Evolutionary conservation across 2,113 vertebrate genomes (phyloP).

Genomic region (Entelurus aequoreus): DNA sequence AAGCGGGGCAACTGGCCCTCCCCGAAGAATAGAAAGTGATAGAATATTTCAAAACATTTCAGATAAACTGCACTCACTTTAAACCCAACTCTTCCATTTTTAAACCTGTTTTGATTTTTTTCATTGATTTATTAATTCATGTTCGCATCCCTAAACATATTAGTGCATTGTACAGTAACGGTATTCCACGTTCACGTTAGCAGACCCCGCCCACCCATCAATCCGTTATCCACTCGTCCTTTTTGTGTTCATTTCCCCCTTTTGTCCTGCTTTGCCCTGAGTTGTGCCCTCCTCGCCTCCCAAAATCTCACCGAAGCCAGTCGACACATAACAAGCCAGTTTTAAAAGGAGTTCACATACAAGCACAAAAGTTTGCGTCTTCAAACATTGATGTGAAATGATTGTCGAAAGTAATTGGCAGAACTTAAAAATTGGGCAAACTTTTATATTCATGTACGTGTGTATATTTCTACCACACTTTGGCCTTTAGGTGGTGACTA

Average conservation of each 20-base stretch:
- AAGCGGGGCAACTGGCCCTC: constrained; percentile 84
- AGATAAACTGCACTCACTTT: constrained; percentile 44
- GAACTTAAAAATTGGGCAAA: constrained; percentile 35
- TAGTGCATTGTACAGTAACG: constrained; percentile 66
- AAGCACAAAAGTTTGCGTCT: constrained; percentile 69
- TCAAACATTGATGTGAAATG: constrained; percentile 28
- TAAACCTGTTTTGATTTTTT: constrained; percentile 45
- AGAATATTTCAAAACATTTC: constrained; percentile 57
- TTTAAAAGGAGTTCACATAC: constrained; percentile 55
- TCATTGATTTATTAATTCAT: constrained; percentile 41
- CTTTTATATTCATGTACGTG: constrained; percentile 70
- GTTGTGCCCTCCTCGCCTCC: constrained; percentile 12
- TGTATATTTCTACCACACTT: constrained; percentile 70
- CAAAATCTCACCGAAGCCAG: constrained; percentile 25
- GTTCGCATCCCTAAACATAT: constrained; percentile 48
- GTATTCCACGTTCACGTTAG: constrained; percentile 53
- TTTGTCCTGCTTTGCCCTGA: constrained; percentile 34
- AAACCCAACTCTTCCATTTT: constrained; percentile 24
- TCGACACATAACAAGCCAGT: constrained; percentile 53
- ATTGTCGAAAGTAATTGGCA: constrained; percentile 50
- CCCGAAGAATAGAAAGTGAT: constrained; percentile 85
- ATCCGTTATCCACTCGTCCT: constrained; percentile 52
- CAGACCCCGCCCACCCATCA: constrained; percentile 31
- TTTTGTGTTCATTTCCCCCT: constrained; percentile 54
- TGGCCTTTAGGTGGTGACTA: constrained; percentile 56